These are phyloP conservation scores for Otocyon megalotis DNA, from an alignment of 2,113 vertebrate genomes.

Conservation along the genomic window DNA sequence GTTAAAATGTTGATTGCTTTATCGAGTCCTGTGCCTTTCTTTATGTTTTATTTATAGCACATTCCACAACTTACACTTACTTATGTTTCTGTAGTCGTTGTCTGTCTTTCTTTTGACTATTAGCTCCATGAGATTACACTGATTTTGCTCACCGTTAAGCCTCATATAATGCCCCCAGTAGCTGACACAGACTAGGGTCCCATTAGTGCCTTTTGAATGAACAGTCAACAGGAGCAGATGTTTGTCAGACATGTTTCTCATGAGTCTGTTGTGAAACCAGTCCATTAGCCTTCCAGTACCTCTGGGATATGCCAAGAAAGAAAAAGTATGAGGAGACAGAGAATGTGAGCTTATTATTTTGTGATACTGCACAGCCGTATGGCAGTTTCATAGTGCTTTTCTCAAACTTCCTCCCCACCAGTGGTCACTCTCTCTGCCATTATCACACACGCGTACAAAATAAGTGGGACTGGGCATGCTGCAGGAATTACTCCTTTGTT, in stretches of 20 bases:
- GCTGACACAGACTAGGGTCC: not conserved
- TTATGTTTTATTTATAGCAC: not conserved
- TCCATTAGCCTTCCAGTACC: not conserved
- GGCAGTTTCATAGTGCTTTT: not conserved
- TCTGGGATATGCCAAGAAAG: not conserved
- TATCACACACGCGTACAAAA: not conserved
- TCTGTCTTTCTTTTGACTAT: not conserved
- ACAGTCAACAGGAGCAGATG: not conserved
- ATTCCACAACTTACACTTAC: not conserved
- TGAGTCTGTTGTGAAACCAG: not conserved
- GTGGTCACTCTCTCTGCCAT: not conserved
- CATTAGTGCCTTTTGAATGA: not conserved
- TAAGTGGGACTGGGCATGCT: not conserved
- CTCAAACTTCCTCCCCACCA: not conserved
- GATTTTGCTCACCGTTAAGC: not conserved
- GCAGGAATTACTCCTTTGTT: not conserved
- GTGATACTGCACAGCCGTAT: not conserved
- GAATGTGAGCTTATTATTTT: not conserved
- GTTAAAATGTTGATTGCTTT: not conserved
- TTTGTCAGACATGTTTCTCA: not conserved
- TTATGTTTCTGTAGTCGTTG: not conserved
- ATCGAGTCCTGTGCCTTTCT: not conserved
- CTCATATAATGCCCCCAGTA: not conserved
- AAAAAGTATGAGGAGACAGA: not conserved
- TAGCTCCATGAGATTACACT: not conserved